Base-by-base conservation (phyloP, 2,797 vertebrate genomes). In the Geotrypetes seraphini region DNA sequence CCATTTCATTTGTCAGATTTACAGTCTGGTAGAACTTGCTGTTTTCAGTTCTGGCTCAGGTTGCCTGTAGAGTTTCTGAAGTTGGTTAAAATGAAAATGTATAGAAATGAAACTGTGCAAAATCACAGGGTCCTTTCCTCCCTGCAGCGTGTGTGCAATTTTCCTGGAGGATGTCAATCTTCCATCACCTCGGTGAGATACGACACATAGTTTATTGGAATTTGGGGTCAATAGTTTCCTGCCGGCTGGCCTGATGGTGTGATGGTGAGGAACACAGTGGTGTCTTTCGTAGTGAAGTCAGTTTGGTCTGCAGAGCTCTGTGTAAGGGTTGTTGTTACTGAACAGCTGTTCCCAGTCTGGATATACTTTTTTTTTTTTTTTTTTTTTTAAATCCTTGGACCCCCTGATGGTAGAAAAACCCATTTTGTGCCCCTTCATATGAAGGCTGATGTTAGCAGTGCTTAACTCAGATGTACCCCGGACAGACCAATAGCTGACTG, bases 321-420 rank as follows among this genome's bases (percentile, higher is more conserved):
- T 42, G 17, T 26, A 33, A 60, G 33, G 47, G 42, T 46, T 48
- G 52, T 57, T 43, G 36, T 67, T 63, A 43, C 46, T 36, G 54
- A 74, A 63, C 70, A 79, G 63, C 60, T 78, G 64, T 67, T 75
- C 44, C 57, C 51, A 48, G 41, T 62, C 60, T 77, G 59, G 57
- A 49, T 62, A 44, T 57, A 73, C 60, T 67, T 49, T 56, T 55
- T 58, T 60, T 75, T 75, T 75, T 75, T 65, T 60, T 67, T 49
- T 56, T 55, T 58, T 60, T 75, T 75, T 75, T 75, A 65, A 71
- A 54, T 56, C 49, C 44, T 47, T 36, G 32, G 41, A 65, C 45
- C 55, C 53, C 50, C 58, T 51, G 44, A 57, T 71, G 51, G 50
- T 48, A 47, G 56, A 40, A 69, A 60, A 69, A 51, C 1, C 47